Base-by-base conservation (phyloP, 2,113 vertebrate species). In the Grus americana region DNA sequence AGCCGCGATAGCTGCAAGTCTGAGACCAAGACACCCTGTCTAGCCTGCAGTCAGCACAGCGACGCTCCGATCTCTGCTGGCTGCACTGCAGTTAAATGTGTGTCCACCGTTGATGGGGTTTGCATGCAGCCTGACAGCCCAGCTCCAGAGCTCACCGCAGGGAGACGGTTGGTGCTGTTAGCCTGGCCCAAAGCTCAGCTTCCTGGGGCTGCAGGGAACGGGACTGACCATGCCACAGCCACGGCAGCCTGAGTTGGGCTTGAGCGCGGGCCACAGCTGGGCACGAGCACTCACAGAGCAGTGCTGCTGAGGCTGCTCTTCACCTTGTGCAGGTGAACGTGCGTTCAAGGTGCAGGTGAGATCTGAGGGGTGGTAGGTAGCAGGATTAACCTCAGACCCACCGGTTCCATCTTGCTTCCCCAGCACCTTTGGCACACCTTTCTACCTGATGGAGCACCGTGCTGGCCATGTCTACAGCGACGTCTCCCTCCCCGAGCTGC, bases 371-470 rank as follows among this genome's bases (percentile, higher is more conserved):
- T 26, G 78, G 27, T 4, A 15, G 86, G 66, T 0, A 40, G 27
- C 79, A 55, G 76, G 34, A 49, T 57, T 84, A 42, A 34, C 15
- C 20, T 71, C 76, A 63, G 49, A 32, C n/a, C 36, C 5, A 5
- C 21, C 4, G 1, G 58, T 78, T 65, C 49, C 80, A n/a, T 57
- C 49, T 42, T 96, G 49, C 78, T 55, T 71, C 65, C 75, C 38
- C 93, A 99, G 98, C 75, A 52, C 97, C 85, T 86, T 98, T 2
- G 98, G 98, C 74, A 97, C 96, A 3, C 97, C 98, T 1, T 99
- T 99, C 96, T 98, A 90, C 73, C 55, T 99, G 93, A 98, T 98
- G 98, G 98, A 98, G 65, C 98, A 98, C 94, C 78, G 98, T 79
- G 86, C 97, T 5, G 98, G 98, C 23, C 83, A 8, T 17, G 71